Conservation (phyloP, 2,888 invertebrate species). For the Drosophila hamatofila region DNA sequence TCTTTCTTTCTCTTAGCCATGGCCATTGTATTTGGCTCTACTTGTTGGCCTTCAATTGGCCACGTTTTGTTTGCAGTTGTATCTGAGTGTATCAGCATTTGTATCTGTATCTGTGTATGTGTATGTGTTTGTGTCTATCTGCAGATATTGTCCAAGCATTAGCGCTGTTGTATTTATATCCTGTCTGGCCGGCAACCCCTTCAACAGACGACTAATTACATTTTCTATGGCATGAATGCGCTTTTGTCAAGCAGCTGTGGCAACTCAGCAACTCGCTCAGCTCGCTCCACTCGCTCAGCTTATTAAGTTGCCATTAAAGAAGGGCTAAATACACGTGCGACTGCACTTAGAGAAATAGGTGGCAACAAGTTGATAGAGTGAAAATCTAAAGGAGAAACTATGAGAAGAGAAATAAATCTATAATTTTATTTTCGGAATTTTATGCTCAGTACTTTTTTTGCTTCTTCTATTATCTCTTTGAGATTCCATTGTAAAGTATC, state of each 20-base stretch:
- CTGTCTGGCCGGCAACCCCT: constrained; percentile 52
- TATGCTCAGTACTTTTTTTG: background rate
- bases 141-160: constrained; percentile 9
- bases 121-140: background rate
- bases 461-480: too few relatives aligned
- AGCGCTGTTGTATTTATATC: constrained; percentile 37
- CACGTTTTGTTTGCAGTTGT: constrained; percentile 54
- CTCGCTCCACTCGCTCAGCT: constrained; percentile 20
- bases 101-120: background rate
- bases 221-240: constrained; percentile 70
- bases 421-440: background rate
- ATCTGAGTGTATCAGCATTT: constrained; percentile 2
- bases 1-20: constrained; percentile 21
- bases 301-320: constrained; percentile 64
- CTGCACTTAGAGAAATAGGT: background rate
- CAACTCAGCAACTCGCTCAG: constrained; percentile 2
- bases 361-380: background rate
- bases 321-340: constrained; percentile 4
- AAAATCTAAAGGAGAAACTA: background rate
- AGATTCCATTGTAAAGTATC: too few relatives aligned
- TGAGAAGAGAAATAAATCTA: background rate
- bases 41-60: constrained; percentile 65
- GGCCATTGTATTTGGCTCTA: constrained; percentile 20
- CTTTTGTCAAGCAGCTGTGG: constrained; percentile 58
- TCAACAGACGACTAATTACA: constrained; percentile 73